Evolutionary conservation across 2,113 vertebrate genomes (phyloP), one percentile per base, ranked within the genome.

Genomic region (Orthochromis indermauri): DNA sequence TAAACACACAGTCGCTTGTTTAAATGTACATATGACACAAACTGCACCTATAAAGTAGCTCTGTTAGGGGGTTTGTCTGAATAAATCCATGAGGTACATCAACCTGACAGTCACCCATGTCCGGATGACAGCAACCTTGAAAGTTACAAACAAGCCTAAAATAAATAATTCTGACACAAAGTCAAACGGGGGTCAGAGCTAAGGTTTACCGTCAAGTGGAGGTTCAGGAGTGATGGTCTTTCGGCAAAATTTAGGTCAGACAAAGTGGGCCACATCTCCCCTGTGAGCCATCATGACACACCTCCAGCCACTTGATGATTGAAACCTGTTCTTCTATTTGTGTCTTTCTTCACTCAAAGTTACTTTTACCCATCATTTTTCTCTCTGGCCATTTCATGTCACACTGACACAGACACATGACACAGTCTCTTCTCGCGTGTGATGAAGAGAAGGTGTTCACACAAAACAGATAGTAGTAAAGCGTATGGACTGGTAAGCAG

Each of bases 171-270:
- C 26, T 84, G 45, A 59, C 53, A 85, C n/a, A 16, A 33, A 80
- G 6, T 82, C 35, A 57, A 40, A 57, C 3, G 53, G 49, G 40
- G 26, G 49, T 66, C 13, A 82, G 33, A 80, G 86, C 81, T 81
- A 87, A 90, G 90, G 92, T 87, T 91, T 91, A 42, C 86, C 24
- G 42, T 45, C 28, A 57, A 91, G 87, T 76, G 83, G 85, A 82
- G 68, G 82, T 80, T 87, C 7, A 37, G 71, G 84, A 90, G 47
- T 11, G 79, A 40, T 37, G 21, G 35, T 80, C 83, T 90, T 80
- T 90, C 87, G 51, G 19, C 47, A 83, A 86, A 89, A 85, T 84
- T 88, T 80, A 78, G 81, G 86, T 80, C 55, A 61, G 85, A 89
- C 86, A 91, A 92, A 91, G 80, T 81, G 90, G 85, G 81, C 89